phyloP scores from a whole-genome alignment of 2,888 invertebrate genomes.

The Ormia ochracea region DNA sequence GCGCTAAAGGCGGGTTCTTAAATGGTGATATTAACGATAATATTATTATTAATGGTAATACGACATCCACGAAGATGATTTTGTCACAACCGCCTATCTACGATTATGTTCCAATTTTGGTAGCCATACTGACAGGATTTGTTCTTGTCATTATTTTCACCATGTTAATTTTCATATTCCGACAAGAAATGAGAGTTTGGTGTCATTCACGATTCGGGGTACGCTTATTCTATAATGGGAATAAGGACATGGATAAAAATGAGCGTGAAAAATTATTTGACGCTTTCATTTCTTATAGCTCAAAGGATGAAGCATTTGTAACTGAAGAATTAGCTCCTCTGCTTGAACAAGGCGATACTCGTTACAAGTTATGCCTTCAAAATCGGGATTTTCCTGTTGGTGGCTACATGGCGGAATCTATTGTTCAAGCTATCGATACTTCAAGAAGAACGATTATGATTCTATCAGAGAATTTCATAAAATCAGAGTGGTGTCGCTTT shows the following conservation, averaged over 20 bases:
- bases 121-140: conserved; percentile 87
- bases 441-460: conserved; percentile 93
- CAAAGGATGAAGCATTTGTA: conserved; percentile 94
- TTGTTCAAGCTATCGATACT: conserved; percentile 93
- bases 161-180: conserved; percentile 87
- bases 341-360: conserved; percentile 87
- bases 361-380: conserved; percentile 92
- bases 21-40: conserved; percentile 64
- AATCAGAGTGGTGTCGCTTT: conserved; percentile 96
- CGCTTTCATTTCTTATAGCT: conserved; percentile 96
- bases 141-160: conserved; percentile 85
- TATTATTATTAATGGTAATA: conserved; percentile 79
- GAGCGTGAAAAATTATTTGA: conserved; percentile 93
- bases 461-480: conserved; percentile 94
- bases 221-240: conserved; percentile 85
- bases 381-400: conserved; percentile 94
- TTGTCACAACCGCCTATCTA: conserved; percentile 80
- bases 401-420: conserved; percentile 93
- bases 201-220: conserved; percentile 90
- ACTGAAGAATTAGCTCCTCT: conserved; percentile 91
- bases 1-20: conserved; percentile 63
- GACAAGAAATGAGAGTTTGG: conserved; percentile 90
- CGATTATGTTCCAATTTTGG: conserved; percentile 87
- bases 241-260: conserved; percentile 86
- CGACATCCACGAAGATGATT: conserved; percentile 81